These are phyloP conservation scores for Heliconius congener DNA, from an alignment of 1,140 invertebrate genomes.

Conservation along the genomic window DNA sequence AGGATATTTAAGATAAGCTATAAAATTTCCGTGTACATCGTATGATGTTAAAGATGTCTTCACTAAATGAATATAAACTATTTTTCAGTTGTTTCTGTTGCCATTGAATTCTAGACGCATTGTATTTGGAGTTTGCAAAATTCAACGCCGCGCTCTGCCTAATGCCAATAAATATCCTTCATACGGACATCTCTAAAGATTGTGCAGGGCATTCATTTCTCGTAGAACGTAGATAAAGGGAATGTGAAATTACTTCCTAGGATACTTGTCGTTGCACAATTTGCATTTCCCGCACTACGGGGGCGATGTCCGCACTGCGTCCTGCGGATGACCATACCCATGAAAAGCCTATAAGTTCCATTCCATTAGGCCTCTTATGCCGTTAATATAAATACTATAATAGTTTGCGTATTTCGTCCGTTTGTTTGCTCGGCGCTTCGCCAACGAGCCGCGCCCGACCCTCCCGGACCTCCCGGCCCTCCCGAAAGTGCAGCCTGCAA, in stretches of 20 bases:
- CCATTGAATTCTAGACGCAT: too few relatives aligned
- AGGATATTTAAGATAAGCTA: background rate
- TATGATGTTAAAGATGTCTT: background rate
- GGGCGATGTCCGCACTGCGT: slow-evolving; percentile 35
- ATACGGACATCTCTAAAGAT: background rate
- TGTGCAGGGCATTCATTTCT: background rate
- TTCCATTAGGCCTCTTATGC: slow-evolving; percentile 14
- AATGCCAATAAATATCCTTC: background rate
- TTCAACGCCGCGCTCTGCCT: too few relatives aligned
- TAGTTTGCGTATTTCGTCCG: background rate
- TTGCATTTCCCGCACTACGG: slow-evolving; percentile 34
- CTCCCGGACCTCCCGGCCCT: background rate
- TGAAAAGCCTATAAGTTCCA: background rate
- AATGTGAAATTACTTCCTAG: background rate
- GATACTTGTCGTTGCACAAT: slow-evolving; percentile 7
- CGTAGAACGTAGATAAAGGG: background rate
- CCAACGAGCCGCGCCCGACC: slow-evolving; percentile 4
- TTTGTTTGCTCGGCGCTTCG: slow-evolving; percentile 16
- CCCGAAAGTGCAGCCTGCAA: slow-evolving; percentile 1
- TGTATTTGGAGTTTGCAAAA: too few relatives aligned
- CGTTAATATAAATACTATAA: slow-evolving; percentile 15
- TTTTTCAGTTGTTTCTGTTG: too few relatives aligned
- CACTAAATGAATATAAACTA: background rate
- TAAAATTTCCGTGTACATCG: background rate
- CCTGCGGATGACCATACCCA: slow-evolving; percentile 15